These are phyloP conservation scores for Harpagoxenus sublaevis DNA, from an alignment of 2,888 invertebrate species.

Conservation along the genomic window DNA sequence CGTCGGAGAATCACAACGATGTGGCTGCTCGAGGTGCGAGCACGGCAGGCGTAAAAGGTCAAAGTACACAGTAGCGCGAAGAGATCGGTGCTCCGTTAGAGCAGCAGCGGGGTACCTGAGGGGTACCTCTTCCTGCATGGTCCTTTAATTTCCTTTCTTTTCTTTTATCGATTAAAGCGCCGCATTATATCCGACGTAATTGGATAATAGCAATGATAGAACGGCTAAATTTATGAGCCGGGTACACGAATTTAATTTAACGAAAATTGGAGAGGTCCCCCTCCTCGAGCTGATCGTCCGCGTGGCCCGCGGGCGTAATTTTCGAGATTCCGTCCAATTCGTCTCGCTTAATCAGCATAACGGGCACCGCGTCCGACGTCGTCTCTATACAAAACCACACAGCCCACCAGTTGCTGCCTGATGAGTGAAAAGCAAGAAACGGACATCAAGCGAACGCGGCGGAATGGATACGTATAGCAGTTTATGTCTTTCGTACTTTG, in stretches of 20 bases:
- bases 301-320: slow-evolving; percentile 38
- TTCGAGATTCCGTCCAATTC: slow-evolving; percentile 51
- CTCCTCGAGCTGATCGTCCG: neutral
- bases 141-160: neutral
- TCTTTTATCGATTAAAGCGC: neutral
- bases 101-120: neutral
- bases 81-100: neutral
- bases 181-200: slow-evolving; percentile 19
- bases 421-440: slow-evolving; percentile 46
- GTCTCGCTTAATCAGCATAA: slow-evolving; percentile 58
- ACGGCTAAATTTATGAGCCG: slow-evolving; percentile 29
- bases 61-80: slow-evolving; percentile 17
- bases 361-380: slow-evolving; percentile 17
- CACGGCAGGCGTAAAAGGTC: slow-evolving; percentile 22
- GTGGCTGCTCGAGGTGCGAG: slow-evolving; percentile 31
- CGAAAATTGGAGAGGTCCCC: slow-evolving; percentile 19
- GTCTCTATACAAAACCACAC: slow-evolving; percentile 35
- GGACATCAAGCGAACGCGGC: slow-evolving; percentile 43
- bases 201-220: slow-evolving; percentile 49
- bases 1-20: slow-evolving; percentile 36
- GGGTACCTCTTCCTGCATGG: neutral
- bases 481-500: slow-evolving; percentile 34
- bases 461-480: slow-evolving; percentile 44
- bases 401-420: slow-evolving; percentile 20
- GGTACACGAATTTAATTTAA: slow-evolving; percentile 43